Evolutionary conservation across 2,888 invertebrate species (phyloP).

Genomic region (Nipponacmea schrenckii): DNA sequence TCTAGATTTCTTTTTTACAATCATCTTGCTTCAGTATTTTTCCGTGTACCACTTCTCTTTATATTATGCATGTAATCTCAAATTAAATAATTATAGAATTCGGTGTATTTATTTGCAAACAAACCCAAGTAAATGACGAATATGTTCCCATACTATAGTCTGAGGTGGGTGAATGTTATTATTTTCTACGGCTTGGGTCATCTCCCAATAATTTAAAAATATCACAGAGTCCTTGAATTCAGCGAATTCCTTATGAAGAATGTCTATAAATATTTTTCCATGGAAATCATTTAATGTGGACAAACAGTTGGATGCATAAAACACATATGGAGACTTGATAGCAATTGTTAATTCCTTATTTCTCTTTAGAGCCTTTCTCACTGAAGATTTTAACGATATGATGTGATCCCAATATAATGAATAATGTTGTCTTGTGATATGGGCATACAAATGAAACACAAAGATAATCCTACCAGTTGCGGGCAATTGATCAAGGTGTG

Average conservation of each 20-base stretch:
- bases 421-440: not conserved
- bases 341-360: not conserved
- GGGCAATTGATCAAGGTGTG: not conserved
- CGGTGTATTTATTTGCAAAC: not conserved
- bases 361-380: not conserved
- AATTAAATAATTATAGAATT: too few species aligned
- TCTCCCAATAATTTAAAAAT: not conserved
- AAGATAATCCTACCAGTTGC: not conserved
- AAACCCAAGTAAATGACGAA: not conserved
- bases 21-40: too few species aligned
- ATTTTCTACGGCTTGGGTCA: not conserved
- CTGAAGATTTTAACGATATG: not conserved
- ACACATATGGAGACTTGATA: not conserved
- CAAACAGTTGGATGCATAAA: not conserved
- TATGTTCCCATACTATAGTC: not conserved
- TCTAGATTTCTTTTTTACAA: too few species aligned
- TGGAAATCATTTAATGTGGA: not conserved
- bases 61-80: too few species aligned
- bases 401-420: not conserved
- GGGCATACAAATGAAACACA: not conserved
- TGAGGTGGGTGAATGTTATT: not conserved
- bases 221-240: not conserved
- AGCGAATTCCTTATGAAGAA: not conserved
- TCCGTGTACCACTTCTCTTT: too few species aligned
- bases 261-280: not conserved